These are phyloP conservation scores for Dicerorhinus sumatrensis DNA, from an alignment of 2,113 vertebrate genomes.

Conservation along the genomic window DNA sequence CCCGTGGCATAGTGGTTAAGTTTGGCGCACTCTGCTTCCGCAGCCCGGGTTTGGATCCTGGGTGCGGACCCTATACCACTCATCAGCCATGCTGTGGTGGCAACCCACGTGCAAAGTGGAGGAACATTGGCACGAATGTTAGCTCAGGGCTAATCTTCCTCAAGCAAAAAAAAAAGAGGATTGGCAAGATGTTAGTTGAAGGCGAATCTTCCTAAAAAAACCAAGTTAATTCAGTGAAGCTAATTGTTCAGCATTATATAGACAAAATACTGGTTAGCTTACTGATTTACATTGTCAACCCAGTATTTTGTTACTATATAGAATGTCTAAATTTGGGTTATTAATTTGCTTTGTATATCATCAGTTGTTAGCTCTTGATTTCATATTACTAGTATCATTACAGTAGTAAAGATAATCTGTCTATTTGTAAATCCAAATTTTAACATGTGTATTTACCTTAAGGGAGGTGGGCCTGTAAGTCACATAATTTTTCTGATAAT, in stretches of 20 bases:
- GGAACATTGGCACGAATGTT: too few species aligned
- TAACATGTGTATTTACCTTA: constrained; percentile 36
- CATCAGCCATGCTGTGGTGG: too few species aligned
- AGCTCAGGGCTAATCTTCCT: too few species aligned
- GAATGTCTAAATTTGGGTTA: constrained; percentile 40
- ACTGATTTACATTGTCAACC: neutral
- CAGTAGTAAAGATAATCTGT: neutral
- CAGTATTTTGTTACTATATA: constrained; percentile 39
- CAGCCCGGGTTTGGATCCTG: too few species aligned
- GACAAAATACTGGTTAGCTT: constrained; percentile 20
- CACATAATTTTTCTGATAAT: constrained; percentile 24
- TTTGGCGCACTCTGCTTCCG: too few species aligned
- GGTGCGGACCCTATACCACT: too few species aligned
- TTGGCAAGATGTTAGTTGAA: too few species aligned
- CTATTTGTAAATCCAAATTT: constrained; percentile 22
- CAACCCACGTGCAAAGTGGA: too few species aligned
- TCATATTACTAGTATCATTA: neutral
- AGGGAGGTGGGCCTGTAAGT: neutral
- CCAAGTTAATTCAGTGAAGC: neutral
- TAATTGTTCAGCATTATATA: constrained; percentile 48
- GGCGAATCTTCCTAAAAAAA: neutral
- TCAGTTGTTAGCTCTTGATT: constrained; percentile 19
- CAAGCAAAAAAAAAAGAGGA: too few species aligned
- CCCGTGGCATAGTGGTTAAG: too few species aligned
- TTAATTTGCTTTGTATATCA: constrained; percentile 44